Conservation (phyloP, 1,140 invertebrate genomes). For the Theocolax elegans region DNA sequence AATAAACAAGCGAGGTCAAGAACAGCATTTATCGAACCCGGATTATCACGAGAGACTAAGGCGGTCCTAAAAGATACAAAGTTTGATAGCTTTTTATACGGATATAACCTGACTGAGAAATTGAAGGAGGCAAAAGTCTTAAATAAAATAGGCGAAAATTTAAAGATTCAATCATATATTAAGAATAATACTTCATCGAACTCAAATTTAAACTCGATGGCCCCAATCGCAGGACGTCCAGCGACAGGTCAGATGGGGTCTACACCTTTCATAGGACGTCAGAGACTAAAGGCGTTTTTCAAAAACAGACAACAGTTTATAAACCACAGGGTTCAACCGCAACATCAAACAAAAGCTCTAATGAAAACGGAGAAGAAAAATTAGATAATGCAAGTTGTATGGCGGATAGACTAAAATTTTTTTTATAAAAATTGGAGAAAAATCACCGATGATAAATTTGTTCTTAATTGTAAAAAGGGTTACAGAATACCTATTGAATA, state of each 20-base stretch:
- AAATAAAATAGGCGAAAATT: conserved; percentile 1
- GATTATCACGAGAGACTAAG: no score
- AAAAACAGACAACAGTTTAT: no score
- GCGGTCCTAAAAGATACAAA: conserved; percentile 23
- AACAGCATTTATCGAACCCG: conserved; percentile 25
- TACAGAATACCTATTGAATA: conserved; percentile 10
- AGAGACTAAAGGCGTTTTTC: no score
- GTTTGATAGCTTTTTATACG: conserved; percentile 21
- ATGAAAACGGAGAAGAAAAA: no score
- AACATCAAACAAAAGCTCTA: neutral
- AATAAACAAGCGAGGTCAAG: conserved; percentile 16
- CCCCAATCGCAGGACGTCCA: neutral
- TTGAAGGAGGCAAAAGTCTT: no score
- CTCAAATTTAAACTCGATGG: conserved; percentile 12
- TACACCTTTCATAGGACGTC: no score
- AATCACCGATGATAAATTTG: conserved; percentile 4
- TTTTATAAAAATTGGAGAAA: neutral
- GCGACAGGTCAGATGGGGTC: no score
- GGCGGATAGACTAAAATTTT: neutral
- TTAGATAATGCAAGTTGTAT: no score
- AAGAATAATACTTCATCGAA: neutral
- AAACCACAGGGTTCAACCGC: neutral
- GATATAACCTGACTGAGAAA: conserved; percentile 13
- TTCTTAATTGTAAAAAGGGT: neutral
- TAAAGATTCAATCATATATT: neutral